Percentiles rank a stretch among this genome's conserved stretches.
Conservation (phyloP, 2,888 invertebrate genomes). For the Euplagia quadripunctaria region DNA sequence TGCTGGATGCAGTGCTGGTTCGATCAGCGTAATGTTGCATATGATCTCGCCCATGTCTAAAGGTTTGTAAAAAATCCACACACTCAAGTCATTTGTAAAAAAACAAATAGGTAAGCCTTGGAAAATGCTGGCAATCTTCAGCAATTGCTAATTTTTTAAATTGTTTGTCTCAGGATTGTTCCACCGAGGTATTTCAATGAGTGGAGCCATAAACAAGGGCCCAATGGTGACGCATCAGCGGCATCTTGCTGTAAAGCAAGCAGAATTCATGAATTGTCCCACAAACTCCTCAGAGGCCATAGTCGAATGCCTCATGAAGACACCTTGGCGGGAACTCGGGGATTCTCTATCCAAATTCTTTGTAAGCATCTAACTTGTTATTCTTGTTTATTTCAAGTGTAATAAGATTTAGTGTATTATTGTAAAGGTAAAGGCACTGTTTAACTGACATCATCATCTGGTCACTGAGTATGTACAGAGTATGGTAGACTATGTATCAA, state of each 20-base stretch:
- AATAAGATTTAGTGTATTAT: no score
- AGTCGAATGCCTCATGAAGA: constrained; percentile 88
- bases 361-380: constrained; percentile 64
- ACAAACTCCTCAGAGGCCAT: constrained; percentile 85
- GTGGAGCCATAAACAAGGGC: constrained; percentile 88
- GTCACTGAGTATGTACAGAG: no score
- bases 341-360: constrained; percentile 80
- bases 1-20: constrained; percentile 88
- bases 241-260: constrained; percentile 88
- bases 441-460: no score
- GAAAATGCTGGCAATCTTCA: background rate
- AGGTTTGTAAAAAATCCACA: constrained; percentile 63
- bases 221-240: constrained; percentile 86
- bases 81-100: background rate
- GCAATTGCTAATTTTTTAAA: background rate
- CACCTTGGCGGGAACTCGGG: constrained; percentile 81
- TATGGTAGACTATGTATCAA: no score
- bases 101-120: background rate
- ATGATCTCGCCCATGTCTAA: constrained; percentile 90
- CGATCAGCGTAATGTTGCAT: constrained; percentile 82
- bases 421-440: no score
- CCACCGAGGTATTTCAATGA: constrained; percentile 90
- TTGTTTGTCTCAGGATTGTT: constrained; percentile 86
- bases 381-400: background rate
- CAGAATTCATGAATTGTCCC: constrained; percentile 88